phyloP scores from a whole-genome alignment of 2,888 invertebrate genomes.

The Adineta ricciae region DNA sequence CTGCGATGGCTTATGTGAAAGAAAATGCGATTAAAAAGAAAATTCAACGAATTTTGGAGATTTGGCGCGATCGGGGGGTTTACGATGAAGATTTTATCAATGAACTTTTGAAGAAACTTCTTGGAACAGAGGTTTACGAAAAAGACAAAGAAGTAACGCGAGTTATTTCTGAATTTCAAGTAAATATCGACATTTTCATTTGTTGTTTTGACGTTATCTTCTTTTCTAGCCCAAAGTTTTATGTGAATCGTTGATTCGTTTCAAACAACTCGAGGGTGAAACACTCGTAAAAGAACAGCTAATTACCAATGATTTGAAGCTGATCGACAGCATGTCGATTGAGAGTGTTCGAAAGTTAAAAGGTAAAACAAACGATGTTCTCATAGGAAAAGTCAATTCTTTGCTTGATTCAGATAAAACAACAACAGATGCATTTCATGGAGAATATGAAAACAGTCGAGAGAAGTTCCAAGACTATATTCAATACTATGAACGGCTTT shows the following conservation, averaged over 20 bases:
- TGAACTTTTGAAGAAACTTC: conserved; percentile 21
- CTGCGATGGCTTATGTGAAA: conserved; percentile 68
- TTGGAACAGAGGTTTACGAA: conserved; percentile 4
- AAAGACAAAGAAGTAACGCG: conserved; percentile 24
- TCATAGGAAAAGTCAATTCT: not conserved
- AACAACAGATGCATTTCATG: conserved; percentile 20
- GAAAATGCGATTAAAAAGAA: conserved; percentile 78
- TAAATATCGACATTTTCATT: not conserved
- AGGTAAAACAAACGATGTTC: not conserved
- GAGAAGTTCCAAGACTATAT: conserved; percentile 25
- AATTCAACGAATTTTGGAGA: conserved; percentile 78
- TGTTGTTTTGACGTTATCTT: not conserved
- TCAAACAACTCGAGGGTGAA: not conserved
- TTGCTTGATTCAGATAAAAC: conserved; percentile 1
- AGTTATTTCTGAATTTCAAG: conserved; percentile 33
- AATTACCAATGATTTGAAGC: not conserved
- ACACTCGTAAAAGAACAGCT: conserved; percentile 22
- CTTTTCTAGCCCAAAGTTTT: conserved; percentile 15
- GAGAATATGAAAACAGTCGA: conserved; percentile 25
- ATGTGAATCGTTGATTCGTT: conserved; percentile 28
- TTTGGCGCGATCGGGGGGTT: conserved; percentile 84
- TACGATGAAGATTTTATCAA: conserved; percentile 52
- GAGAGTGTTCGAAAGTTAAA: conserved; percentile 26
- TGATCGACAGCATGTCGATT: conserved; percentile 2
- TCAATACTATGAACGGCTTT: conserved; percentile 21